phyloP scores from a whole-genome alignment of 2,113 vertebrate species.

The Cyanoderma ruficeps region DNA sequence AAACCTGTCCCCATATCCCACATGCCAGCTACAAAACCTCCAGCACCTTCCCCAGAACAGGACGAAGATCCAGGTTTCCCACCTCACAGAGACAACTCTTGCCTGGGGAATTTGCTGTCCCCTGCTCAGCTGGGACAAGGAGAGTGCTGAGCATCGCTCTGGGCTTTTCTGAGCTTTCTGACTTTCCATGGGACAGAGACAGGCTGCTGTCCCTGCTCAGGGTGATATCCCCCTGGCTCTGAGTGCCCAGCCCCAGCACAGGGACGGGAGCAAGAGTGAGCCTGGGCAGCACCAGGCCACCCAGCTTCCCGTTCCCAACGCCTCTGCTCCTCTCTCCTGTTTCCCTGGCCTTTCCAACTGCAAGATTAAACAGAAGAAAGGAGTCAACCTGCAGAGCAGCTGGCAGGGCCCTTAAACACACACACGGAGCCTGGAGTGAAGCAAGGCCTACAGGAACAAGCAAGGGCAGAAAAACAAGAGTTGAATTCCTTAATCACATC shows the following conservation, averaged over 20 bases:
- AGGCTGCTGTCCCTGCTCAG: not conserved
- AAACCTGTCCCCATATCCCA: not conserved
- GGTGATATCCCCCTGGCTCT: not conserved
- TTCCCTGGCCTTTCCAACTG: slow-evolving; percentile 57
- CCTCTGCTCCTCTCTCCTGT: slow-evolving; percentile 66
- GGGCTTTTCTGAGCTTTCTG: not conserved
- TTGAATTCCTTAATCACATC: slow-evolving; percentile 86
- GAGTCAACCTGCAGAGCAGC: slow-evolving; percentile 57
- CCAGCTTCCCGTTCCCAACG: slow-evolving; percentile 61
- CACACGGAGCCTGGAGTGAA: slow-evolving; percentile 67
- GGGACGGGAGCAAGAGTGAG: not conserved
- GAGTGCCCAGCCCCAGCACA: not conserved
- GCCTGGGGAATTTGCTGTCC: not conserved
- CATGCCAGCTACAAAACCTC: not conserved
- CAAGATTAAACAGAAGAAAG: slow-evolving; percentile 59
- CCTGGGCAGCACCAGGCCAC: slow-evolving; percentile 46
- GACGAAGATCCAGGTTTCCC: not conserved
- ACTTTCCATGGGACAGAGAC: not conserved
- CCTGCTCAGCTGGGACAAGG: not conserved
- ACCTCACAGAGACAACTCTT: not conserved
- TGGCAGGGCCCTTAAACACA: slow-evolving; percentile 63
- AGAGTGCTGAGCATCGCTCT: not conserved
- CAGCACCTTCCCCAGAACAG: not conserved
- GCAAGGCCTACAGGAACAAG: slow-evolving; percentile 80
- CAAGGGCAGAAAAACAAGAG: slow-evolving; percentile 84